phyloP scores from a whole-genome alignment of 2,113 vertebrate species.

The Anarhynchus alexandrinus region DNA sequence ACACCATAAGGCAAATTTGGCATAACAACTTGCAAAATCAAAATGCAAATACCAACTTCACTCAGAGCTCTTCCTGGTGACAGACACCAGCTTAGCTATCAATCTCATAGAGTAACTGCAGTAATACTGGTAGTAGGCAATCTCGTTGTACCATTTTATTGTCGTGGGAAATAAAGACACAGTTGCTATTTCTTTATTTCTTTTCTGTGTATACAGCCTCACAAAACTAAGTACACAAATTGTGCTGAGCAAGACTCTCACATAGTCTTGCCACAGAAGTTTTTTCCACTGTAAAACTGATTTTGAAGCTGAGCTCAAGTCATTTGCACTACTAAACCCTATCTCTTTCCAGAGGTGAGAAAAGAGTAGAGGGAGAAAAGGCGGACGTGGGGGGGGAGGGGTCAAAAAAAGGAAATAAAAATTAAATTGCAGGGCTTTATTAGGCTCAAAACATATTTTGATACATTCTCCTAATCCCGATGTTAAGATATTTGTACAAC shows the following conservation, averaged over 20 bases:
- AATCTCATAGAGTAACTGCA: neutral
- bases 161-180: neutral
- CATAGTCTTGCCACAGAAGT: neutral
- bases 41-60: neutral
- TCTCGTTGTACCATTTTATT: neutral
- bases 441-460: neutral
- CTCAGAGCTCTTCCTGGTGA: neutral
- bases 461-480: neutral
- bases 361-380: neutral
- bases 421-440: neutral
- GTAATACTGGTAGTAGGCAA: neutral
- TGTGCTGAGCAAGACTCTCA: neutral
- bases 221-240: neutral
- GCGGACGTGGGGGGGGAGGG: fast-evolving
- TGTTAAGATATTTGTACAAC: neutral
- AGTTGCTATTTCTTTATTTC: neutral
- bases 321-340: neutral
- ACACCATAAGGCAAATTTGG: neutral
- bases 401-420: neutral
- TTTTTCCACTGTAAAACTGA: neutral
- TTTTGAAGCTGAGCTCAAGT: neutral
- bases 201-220: neutral
- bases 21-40: neutral
- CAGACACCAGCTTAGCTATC: neutral
- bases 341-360: neutral